Base-by-base conservation (phyloP, 1,140 invertebrate genomes). In the Drosophila subpulchrella region DNA sequence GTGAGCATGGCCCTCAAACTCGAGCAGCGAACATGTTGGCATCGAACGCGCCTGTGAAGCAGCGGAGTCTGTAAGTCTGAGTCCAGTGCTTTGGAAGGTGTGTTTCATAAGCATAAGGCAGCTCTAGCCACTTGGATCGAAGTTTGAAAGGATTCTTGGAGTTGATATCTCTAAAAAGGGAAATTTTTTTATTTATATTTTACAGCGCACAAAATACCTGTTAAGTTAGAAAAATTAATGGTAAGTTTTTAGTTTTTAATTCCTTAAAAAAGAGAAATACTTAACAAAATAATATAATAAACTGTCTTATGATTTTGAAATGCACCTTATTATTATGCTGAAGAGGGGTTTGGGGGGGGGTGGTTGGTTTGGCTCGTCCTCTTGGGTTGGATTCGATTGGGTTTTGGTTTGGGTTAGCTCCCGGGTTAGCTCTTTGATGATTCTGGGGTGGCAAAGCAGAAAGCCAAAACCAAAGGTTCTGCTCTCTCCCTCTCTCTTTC, bases 371-470 rank as follows among this genome's bases (percentile, higher is more conserved):
- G 53, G 70, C 71, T 39, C 54, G 58, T 54, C 57, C 65, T 50
- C 47, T 30, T 50, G 47, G 59, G 59, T 59, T 62, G 36, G 36
- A 30, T 61, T 62, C 36, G 53, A 12, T 61, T 72, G 57, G 50
- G 57, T 27, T 27, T 27, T 3, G 27, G 27, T 27, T 48, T 57
- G 74, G 75, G 38, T 62, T 84, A 60, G 83, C 72, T 76, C 65
- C 65, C 78, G 81, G 78, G 53, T 62, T 63, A 61, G 61, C 71
- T 74, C 70, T 74, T 74, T 85, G 81, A 79, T 61, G 60, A 62
- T 60, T 56, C 63, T 82, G 57, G 80, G 75, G 81, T 80, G 80
- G 71, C 68, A 72, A 51, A 38, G 59, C 72, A 75, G 51, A 63
- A 66, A 60, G 78, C 61, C 75, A 68, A 71, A 75, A 53, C 61